Base-by-base conservation (phyloP, 2,113 vertebrate species). In the Oreochromis spilurus region DNA sequence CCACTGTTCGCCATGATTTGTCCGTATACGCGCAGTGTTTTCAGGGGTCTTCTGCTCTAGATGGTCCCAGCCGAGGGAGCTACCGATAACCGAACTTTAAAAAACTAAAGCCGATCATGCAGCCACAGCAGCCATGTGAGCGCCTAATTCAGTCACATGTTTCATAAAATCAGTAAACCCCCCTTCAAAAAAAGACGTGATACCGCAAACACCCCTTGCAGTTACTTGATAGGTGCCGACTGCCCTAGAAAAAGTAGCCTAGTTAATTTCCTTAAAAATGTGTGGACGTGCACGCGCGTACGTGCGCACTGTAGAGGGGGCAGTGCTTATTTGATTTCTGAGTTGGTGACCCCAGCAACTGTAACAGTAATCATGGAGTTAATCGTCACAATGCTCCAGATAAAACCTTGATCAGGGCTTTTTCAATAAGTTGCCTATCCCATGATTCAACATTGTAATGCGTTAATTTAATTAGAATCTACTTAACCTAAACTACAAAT, bases 1-100 rank as follows among this genome's bases (percentile, higher is more conserved):
- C 94, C 95, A 88, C 95, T 94, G 93, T 93, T 96, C 94, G 96
- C 96, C 97, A 97, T 97, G 93, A 92, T 94, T 60, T 83, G 94
- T 91, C 91, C 90, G 92, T 86, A 84, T 84, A 53, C 92, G 80
- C 84, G 85, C 91, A 90, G 93, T 82, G 93, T 89, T 93, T 91
- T 53, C 92, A 72, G 91, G 91, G 93, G 86, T 93, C 87, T 91
- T 94, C 91, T 89, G 87, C 93, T 89, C 85, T 90, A 89, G 94
- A 91, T 92, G 88, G 91, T 92, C 84, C 92, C 92, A 94, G 92
- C 91, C 62, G 93, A 85, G 87, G 88, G 87, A 94, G 92, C 91
- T 86, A 6, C 92, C 84, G 92, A 96, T 89, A 92, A 86, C 89
- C 85, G 93, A 93, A 95, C 94, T 95, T 90, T 89, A 93, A 95